These are phyloP conservation scores for Mirza zaza DNA, from an alignment of 2,113 vertebrate genomes.

Conservation along the genomic window DNA sequence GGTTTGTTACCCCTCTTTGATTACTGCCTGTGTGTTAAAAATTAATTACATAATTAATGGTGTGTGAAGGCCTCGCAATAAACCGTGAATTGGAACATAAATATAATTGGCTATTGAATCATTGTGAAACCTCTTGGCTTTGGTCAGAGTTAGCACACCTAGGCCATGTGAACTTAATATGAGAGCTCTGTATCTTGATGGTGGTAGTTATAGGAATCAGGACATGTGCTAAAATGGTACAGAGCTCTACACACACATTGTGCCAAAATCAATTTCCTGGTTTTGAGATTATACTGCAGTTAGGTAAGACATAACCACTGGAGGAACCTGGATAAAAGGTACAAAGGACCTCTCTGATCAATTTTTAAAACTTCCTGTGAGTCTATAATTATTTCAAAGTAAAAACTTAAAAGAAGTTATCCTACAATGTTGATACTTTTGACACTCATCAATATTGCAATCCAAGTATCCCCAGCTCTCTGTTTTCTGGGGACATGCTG, in stretches of 20 bases:
- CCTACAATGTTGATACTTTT: neutral
- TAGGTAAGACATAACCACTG: neutral
- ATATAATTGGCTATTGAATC: neutral
- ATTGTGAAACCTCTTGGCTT: neutral
- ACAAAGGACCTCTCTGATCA: neutral
- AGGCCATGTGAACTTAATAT: neutral
- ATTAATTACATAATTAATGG: neutral
- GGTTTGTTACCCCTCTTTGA: neutral
- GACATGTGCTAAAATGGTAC: neutral
- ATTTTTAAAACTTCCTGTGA: constrained; percentile 14
- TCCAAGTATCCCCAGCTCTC: neutral
- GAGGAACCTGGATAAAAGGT: neutral
- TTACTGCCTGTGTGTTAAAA: neutral
- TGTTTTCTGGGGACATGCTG: neutral
- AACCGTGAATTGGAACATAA: neutral
- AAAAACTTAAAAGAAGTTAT: neutral
- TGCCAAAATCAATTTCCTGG: neutral
- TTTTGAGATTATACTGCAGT: neutral
- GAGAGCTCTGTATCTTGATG: constrained; percentile 18
- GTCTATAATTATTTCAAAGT: constrained; percentile 34
- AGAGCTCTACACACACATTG: neutral
- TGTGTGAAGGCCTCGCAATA: neutral
- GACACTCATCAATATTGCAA: neutral
- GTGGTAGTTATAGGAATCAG: neutral
- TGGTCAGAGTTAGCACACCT: neutral